Percentiles rank a stretch among this genome's conserved stretches.
Evolutionary conservation across 2,113 vertebrate genomes (phyloP).

Genomic region (Condylura cristata): DNA sequence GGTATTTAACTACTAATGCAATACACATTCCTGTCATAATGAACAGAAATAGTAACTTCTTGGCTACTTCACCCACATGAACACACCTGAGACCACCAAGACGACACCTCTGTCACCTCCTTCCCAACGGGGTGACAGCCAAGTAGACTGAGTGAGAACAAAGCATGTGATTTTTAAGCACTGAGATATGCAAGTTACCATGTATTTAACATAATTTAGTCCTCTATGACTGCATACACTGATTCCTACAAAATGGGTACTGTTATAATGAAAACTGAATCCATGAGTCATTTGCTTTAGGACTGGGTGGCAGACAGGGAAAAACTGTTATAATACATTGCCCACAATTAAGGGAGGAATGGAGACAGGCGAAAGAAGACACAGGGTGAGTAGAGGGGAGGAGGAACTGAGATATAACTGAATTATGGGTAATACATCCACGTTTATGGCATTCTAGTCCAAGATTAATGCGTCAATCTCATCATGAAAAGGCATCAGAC

Average conservation of each 20-base stretch:
- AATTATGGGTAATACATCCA: neutral
- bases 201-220: neutral
- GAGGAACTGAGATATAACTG: neutral
- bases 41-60: neutral
- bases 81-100: neutral
- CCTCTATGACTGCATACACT: neutral
- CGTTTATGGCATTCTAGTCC: neutral
- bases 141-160: neutral
- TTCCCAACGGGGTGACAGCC: neutral
- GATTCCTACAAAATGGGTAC: neutral
- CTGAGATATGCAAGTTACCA: neutral
- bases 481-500: neutral
- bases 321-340: neutral
- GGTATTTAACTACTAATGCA: neutral
- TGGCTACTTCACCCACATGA: neutral
- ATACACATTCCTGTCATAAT: neutral
- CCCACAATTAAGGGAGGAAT: neutral
- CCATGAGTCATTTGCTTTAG: neutral
- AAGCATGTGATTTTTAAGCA: neutral
- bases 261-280: neutral
- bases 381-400: neutral
- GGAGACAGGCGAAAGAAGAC: no score
- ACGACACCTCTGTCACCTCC: neutral
- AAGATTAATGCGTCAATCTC: neutral
- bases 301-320: neutral